These are phyloP conservation scores for Halichoerus grypus DNA, from an alignment of 2,113 vertebrate genomes.

Conservation along the genomic window DNA sequence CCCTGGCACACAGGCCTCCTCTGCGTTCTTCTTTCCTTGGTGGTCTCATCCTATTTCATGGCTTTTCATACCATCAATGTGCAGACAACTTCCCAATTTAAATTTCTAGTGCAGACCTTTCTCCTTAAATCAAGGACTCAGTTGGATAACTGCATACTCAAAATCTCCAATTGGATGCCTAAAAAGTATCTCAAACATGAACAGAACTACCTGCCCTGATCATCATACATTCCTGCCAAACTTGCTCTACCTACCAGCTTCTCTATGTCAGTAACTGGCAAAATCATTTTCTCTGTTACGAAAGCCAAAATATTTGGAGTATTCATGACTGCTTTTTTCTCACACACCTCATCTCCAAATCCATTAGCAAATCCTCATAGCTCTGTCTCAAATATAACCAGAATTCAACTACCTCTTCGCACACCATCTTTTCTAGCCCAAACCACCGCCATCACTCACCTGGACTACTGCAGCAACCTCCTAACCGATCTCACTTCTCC, in stretches of 20 bases:
- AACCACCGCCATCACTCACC: accelerated
- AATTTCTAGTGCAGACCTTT: background rate
- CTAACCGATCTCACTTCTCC: background rate
- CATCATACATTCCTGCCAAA: background rate
- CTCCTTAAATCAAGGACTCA: background rate
- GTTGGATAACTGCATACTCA: background rate
- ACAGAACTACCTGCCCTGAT: background rate
- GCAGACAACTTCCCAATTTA: background rate
- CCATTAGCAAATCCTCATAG: background rate
- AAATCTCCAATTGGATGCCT: background rate
- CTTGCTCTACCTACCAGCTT: background rate
- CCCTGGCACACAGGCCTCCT: background rate
- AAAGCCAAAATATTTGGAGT: background rate
- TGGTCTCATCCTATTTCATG: background rate
- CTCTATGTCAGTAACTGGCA: background rate
- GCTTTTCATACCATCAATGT: background rate
- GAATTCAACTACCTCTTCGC: background rate
- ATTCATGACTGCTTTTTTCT: background rate
- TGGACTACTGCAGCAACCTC: background rate
- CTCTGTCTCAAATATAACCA: background rate
- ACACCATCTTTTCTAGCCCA: background rate
- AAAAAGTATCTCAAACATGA: background rate
- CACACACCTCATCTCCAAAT: background rate
- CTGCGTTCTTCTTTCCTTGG: background rate
- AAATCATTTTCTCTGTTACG: background rate